Base-by-base conservation (phyloP, 2,888 invertebrate species). In the Andrena fulva region DNA sequence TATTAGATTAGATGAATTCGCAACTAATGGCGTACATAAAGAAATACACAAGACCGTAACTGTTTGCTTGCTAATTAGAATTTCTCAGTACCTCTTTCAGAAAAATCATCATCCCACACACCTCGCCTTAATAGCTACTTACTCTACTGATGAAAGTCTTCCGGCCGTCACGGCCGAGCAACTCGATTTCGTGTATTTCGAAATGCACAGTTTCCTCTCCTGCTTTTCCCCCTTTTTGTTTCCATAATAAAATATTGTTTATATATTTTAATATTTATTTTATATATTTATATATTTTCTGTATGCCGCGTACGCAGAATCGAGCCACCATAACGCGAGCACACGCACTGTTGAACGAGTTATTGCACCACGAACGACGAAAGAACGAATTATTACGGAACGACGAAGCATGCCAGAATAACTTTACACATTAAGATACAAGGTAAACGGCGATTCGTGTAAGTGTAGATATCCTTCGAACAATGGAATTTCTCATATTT, bases 171-270 rank as follows among this genome's bases (percentile, higher is more conserved):
- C 10, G 71, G 52, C 54, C 71, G 71, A 66, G 12, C 78, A 62
- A 63, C 63, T 35, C 29, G 75, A 60, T 73, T 84, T 85, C 74
- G 85, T 86, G 86, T 85, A 78, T 82, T 82, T 74, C 77, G 75
- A 84, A 86, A 86, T 86, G 86, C 86, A 77, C 73, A 71, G 67
- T 77, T 77, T 62, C 77, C 42, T 42, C 70, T 31, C 75, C 29
- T 33, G 71, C 54, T 77, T 48, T 77, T 54, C 76, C 59, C 50
- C 54, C 33, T 77, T 48, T 82, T 70, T 68, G 67, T 81, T 90
- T 85, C 77, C 87, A 90, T 91, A 91, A 87, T 90, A 92, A 92
- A 92, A 92, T 92, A 92, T 91, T 89, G 86, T 86, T 42, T 42
- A 42, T 42, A 42, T 42, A 42, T 0, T 42, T 42, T 42, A 42